Percentiles rank a stretch among this genome's conserved stretches.
These are phyloP conservation scores for Sisor rabdophorus DNA, from an alignment of 2,113 vertebrate genomes.

Conservation along the genomic window DNA sequence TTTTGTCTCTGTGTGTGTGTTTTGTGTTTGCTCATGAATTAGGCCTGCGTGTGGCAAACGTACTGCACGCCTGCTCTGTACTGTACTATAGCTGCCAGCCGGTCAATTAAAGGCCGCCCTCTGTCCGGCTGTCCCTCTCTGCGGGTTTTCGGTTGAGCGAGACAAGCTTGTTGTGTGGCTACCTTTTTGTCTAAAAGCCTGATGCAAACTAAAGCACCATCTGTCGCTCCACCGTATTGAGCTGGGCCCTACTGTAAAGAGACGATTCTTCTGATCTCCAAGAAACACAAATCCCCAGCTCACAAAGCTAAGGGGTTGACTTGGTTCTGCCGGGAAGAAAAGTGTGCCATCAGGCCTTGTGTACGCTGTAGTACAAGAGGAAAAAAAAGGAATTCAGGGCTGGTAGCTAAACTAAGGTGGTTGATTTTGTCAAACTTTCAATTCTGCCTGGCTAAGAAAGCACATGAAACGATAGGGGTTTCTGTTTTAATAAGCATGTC, in stretches of 20 bases:
- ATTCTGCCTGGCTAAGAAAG: slow-evolving; percentile 21
- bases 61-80: slow-evolving; percentile 41
- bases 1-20: slow-evolving; percentile 26
- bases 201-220: slow-evolving; percentile 48
- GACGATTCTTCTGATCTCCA: slow-evolving; percentile 12
- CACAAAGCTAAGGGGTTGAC: slow-evolving; percentile 1
- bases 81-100: slow-evolving; percentile 48
- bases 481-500: slow-evolving; percentile 13
- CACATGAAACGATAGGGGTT: slow-evolving; percentile 16
- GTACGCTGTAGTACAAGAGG: background rate
- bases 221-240: slow-evolving; percentile 46
- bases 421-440: slow-evolving; percentile 32
- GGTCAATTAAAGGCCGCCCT: slow-evolving; percentile 53
- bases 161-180: slow-evolving; percentile 39
- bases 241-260: slow-evolving; percentile 33
- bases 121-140: slow-evolving; percentile 35
- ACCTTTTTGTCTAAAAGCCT: slow-evolving; percentile 34
- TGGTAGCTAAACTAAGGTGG: slow-evolving; percentile 12
- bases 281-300: slow-evolving; percentile 30
- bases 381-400: slow-evolving; percentile 10
- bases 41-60: slow-evolving; percentile 48
- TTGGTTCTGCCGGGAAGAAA: background rate
- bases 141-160: slow-evolving; percentile 34
- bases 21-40: slow-evolving; percentile 55
- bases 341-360: slow-evolving; percentile 13